These are phyloP conservation scores for Luperina nickerlii DNA, from an alignment of 2,888 invertebrate species.

Conservation along the genomic window DNA sequence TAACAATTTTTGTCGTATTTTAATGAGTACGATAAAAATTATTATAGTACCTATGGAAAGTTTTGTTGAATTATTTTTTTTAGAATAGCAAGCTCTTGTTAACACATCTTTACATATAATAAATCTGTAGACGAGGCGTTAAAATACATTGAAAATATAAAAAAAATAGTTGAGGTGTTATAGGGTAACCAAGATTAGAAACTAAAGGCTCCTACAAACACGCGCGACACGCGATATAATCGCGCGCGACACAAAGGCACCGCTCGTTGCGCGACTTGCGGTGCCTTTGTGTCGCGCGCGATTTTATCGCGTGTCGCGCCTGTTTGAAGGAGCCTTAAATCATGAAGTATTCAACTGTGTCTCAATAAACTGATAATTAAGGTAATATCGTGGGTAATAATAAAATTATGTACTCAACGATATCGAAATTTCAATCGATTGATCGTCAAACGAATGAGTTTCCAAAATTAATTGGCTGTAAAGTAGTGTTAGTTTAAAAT, in stretches of 20 bases:
- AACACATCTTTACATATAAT: no score
- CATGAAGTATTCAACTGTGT: no score
- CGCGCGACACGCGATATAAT: no score
- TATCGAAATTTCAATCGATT: slow-evolving; percentile 39
- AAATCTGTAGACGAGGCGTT: no score
- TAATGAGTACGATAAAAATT: no score
- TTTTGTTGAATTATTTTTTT: not conserved
- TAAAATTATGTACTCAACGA: slow-evolving; percentile 27
- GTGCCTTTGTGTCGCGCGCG: no score
- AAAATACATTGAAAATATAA: not conserved
- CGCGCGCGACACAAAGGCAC: no score
- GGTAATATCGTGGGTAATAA: not conserved
- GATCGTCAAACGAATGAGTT: slow-evolving; percentile 49
- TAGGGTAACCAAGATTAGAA: not conserved
- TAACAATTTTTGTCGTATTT: no score
- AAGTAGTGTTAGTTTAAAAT: slow-evolving; percentile 32
- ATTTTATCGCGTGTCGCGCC: no score
- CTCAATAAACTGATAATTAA: not conserved
- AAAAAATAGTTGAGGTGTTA: not conserved
- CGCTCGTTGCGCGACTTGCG: no score
- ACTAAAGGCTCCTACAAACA: no score
- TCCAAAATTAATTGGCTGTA: slow-evolving; percentile 34
- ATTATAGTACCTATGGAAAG: not conserved
- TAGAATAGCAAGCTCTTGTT: not conserved
- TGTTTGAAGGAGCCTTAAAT: not conserved